Evolutionary conservation across 2,888 invertebrate genomes (phyloP).

Genomic region (Orthosia gracilis): DNA sequence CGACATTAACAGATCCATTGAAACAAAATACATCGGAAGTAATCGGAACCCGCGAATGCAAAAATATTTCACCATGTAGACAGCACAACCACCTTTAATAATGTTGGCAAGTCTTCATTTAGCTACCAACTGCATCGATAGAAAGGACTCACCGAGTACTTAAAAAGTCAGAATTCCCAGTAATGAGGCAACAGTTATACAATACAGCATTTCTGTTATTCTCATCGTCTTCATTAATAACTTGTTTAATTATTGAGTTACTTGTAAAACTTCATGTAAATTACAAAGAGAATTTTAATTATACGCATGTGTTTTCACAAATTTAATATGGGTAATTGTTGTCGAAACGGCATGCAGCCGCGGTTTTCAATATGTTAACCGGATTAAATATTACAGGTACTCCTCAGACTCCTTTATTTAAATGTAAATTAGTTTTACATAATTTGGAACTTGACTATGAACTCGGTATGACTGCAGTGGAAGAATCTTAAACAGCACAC

Average conservation of each 20-base stretch:
- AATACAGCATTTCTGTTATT: neutral
- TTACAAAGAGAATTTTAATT: conserved; percentile 42
- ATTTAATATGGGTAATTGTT: conserved; percentile 41
- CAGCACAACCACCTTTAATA: neutral
- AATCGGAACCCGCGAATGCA: neutral
- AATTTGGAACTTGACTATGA: conserved; percentile 63
- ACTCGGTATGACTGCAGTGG: conserved; percentile 50
- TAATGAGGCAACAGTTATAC: neutral
- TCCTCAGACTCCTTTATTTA: conserved; percentile 65
- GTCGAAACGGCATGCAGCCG: conserved; percentile 32
- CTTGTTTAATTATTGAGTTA: neutral
- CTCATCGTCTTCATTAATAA: conserved; percentile 13
- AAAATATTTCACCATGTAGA: neutral
- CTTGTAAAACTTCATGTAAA: conserved; percentile 18
- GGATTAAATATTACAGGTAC: conserved; percentile 63
- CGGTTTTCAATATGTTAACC: conserved; percentile 58
- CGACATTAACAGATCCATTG: neutral
- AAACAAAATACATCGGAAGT: neutral
- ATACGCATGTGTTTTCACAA: conserved; percentile 27
- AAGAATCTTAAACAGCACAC: conserved; percentile 44
- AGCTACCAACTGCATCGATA: neutral
- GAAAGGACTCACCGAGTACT: neutral
- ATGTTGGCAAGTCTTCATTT: neutral
- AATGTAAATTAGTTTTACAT: conserved; percentile 70
- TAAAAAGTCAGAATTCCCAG: conserved; percentile 4